These are phyloP conservation scores for Sebastolobus altivelis DNA, from an alignment of 2,797 vertebrate genomes.

Conservation along the genomic window DNA sequence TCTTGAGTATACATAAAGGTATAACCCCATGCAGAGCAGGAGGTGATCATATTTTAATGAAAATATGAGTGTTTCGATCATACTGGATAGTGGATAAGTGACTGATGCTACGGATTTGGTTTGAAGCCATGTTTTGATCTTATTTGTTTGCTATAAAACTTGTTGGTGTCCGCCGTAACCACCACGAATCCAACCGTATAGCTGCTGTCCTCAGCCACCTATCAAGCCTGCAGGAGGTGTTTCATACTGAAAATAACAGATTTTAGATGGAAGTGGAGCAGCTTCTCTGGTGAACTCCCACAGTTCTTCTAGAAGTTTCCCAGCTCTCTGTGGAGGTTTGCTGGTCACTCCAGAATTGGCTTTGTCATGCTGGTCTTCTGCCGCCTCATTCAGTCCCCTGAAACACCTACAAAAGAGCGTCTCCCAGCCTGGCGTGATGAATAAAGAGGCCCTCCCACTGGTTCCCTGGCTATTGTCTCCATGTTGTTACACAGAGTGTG, in stretches of 20 bases:
- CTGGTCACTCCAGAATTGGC: conserved; percentile 23
- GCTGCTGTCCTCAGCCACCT: not conserved
- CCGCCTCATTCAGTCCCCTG: conserved; percentile 64
- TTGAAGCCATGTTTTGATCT: too few relatives aligned
- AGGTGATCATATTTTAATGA: too few relatives aligned
- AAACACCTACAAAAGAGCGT: conserved; percentile 74
- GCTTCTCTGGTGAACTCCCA: not conserved
- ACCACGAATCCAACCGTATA: not conserved
- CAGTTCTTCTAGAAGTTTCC: not conserved
- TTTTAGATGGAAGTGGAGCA: not conserved
- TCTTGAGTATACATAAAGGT: too few relatives aligned
- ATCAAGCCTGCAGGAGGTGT: not conserved
- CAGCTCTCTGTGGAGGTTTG: conserved; percentile 37
- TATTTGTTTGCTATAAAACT: too few relatives aligned
- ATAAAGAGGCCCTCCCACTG: conserved; percentile 77
- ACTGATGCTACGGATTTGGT: too few relatives aligned
- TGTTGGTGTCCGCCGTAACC: not conserved
- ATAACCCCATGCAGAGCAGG: too few relatives aligned
- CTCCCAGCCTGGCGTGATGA: conserved; percentile 62
- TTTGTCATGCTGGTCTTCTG: conserved; percentile 70
- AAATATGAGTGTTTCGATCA: too few relatives aligned
- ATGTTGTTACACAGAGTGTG: conserved; percentile 77
- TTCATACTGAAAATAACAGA: too few relatives aligned
- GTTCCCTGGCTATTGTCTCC: conserved; percentile 77
- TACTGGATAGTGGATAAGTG: too few relatives aligned